Evolutionary conservation across 2,113 vertebrate species (phyloP).

Genomic region (Mellivora capensis): DNA sequence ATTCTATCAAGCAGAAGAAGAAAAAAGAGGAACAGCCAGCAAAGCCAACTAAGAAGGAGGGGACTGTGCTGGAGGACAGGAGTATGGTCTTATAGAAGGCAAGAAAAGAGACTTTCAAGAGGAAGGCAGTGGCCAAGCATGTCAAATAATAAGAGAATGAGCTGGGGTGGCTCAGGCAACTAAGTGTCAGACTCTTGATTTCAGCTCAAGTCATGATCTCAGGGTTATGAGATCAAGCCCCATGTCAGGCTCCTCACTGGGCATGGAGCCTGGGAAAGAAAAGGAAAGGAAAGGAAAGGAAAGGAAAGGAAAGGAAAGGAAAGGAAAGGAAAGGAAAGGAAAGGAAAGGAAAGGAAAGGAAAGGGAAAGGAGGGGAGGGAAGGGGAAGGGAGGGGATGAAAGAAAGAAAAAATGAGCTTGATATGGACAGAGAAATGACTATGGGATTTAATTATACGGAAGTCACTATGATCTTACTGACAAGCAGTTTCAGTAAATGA

Average conservation of each 20-base stretch:
- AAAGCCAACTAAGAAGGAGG: background rate
- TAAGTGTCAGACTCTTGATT: background rate
- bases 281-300: too few species aligned
- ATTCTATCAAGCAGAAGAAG: background rate
- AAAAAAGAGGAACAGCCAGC: background rate
- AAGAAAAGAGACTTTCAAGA: background rate
- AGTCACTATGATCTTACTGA: background rate
- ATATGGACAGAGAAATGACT: background rate
- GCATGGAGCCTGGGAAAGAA: background rate
- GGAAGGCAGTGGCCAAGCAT: background rate
- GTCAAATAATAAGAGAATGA: background rate
- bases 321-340: too few species aligned
- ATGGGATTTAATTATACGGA: background rate
- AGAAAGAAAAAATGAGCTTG: background rate
- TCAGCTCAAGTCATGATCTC: background rate
- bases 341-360: too few species aligned
- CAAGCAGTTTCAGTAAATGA: background rate
- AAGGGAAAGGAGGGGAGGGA: too few species aligned
- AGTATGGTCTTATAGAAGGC: background rate
- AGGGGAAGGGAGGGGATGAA: background rate
- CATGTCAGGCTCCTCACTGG: background rate
- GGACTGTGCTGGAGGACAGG: background rate
- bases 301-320: too few species aligned
- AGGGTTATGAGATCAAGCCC: background rate
- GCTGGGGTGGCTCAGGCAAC: background rate